Evolutionary conservation across 1,140 invertebrate species (phyloP).

Genomic region (Ctenoplectra terminalis): DNA sequence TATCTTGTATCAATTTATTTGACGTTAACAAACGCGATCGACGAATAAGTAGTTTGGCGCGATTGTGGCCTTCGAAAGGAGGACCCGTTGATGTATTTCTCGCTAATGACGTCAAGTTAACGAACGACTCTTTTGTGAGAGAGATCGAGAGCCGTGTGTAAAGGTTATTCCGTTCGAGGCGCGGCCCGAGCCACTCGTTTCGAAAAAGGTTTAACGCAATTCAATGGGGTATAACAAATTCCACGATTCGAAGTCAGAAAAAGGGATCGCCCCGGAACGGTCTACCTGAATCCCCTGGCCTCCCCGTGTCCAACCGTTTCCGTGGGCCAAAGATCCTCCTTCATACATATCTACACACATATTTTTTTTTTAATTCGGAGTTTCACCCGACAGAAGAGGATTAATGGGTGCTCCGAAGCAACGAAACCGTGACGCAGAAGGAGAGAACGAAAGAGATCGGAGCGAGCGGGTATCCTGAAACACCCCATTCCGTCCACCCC

Average conservation of each 20-base stretch:
- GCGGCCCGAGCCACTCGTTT: background rate
- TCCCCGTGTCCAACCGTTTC: constrained; percentile 33
- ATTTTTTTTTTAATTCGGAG: constrained; percentile 75
- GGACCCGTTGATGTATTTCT: background rate
- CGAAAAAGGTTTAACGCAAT: constrained; percentile 50
- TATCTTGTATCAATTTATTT: constrained; percentile 13
- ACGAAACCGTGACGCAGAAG: constrained; percentile 48
- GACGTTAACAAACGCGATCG: background rate
- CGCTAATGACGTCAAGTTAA: background rate
- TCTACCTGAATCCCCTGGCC: constrained; percentile 42
- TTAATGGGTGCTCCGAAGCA: constrained; percentile 57
- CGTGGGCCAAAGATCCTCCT: constrained; percentile 16
- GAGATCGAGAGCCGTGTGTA: background rate
- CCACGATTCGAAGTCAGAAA: constrained; percentile 49
- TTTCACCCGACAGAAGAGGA: constrained; percentile 62
- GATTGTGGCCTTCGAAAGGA: background rate
- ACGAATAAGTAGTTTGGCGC: background rate
- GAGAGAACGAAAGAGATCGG: constrained; percentile 29
- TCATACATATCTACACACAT: constrained; percentile 56
- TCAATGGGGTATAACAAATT: constrained; percentile 57
- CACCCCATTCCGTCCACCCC: constrained; percentile 64
- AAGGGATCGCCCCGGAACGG: constrained; percentile 30
- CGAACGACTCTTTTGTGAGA: constrained; percentile 28
- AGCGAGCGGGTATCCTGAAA: constrained; percentile 52
- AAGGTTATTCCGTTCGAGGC: background rate